phyloP scores from a whole-genome alignment of 2,888 invertebrate species.

The Metopia argyrocephala region DNA sequence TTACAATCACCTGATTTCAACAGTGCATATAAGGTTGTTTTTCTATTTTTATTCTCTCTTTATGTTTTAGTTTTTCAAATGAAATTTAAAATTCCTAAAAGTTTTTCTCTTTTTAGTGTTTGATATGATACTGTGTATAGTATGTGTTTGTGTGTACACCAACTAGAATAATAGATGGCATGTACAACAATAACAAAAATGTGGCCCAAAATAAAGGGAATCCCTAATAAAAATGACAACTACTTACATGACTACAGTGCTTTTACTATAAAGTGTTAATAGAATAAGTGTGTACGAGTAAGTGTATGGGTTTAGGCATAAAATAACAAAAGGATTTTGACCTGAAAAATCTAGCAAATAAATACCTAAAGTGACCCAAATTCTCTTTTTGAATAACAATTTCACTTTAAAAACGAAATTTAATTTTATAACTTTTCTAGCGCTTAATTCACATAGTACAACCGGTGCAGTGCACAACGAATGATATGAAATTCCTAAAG shows the following conservation, averaged over 20 bases:
- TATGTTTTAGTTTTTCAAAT: constrained; percentile 26
- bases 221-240: constrained; percentile 46
- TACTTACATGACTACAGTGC: constrained; percentile 39
- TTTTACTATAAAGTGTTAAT: too few species aligned
- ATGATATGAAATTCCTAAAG: background rate
- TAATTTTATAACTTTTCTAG: background rate
- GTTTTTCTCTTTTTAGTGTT: background rate
- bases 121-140: background rate
- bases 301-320: background rate
- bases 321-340: constrained; percentile 28
- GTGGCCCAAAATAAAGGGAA: constrained; percentile 35
- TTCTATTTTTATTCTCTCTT: too few species aligned
- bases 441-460: background rate
- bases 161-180: constrained; percentile 54
- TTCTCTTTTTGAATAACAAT: constrained; percentile 28
- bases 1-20: background rate
- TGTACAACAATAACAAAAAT: constrained; percentile 17
- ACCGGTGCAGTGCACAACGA: background rate
- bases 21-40: too few species aligned
- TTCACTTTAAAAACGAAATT: background rate
- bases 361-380: constrained; percentile 39
- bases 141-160: constrained; percentile 12
- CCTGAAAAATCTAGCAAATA: constrained; percentile 33
- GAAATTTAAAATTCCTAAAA: constrained; percentile 62
- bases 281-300: background rate